phyloP scores from a whole-genome alignment of 2,888 invertebrate genomes.

The Stenurella melanura region DNA sequence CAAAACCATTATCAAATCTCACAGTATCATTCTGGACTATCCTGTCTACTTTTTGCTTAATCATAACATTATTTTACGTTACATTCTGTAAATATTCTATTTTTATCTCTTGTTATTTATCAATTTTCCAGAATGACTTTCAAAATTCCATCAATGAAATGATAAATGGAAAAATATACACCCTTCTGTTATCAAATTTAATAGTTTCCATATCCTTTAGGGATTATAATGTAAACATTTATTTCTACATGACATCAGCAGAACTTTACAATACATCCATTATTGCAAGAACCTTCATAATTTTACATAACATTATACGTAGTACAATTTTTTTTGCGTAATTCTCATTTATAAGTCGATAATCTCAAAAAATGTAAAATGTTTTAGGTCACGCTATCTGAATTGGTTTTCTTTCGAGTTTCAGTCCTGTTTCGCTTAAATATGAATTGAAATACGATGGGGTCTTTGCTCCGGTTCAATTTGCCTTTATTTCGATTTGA shows the following conservation, averaged over 20 bases:
- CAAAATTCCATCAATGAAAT: too few relatives aligned
- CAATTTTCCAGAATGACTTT: too few relatives aligned
- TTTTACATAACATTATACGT: background rate
- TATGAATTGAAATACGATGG: conserved; percentile 20
- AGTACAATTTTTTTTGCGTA: background rate
- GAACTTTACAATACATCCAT: background rate
- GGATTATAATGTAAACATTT: background rate
- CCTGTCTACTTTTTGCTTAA: too few relatives aligned
- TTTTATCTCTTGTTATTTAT: too few relatives aligned
- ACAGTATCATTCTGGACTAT: too few relatives aligned
- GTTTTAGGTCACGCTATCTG: conserved; percentile 13
- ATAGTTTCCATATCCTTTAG: too few relatives aligned
- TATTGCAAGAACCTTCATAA: background rate
- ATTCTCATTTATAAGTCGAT: background rate
- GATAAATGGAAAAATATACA: too few relatives aligned
- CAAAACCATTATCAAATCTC: too few relatives aligned
- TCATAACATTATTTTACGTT: too few relatives aligned
- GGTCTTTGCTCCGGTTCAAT: conserved; percentile 48
- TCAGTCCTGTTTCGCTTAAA: conserved; percentile 16
- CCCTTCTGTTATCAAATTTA: too few relatives aligned
- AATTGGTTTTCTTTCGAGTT: conserved; percentile 17
- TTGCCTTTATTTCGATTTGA: conserved; percentile 47
- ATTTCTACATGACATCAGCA: background rate
- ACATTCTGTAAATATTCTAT: too few relatives aligned
- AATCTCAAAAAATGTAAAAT: conserved; percentile 2